phyloP scores from a whole-genome alignment of 2,113 vertebrate genomes.

The Sinocyclocheilus anophthalmus region DNA sequence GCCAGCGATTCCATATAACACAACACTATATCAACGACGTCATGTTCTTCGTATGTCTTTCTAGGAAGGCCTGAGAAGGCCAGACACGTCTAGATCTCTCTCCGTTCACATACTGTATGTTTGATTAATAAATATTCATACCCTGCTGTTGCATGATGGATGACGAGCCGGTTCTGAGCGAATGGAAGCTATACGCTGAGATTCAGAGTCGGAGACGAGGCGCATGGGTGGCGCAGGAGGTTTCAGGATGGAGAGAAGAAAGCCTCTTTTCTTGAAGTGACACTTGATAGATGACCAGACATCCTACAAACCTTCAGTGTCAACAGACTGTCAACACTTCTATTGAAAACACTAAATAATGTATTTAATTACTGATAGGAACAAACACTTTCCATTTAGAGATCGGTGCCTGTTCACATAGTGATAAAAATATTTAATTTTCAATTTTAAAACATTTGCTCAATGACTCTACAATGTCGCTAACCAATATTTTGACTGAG shows the following conservation, averaged over 20 bases:
- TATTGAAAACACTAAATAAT: not conserved
- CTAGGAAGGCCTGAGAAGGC: not conserved
- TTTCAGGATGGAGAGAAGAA: no score
- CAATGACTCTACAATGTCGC: not conserved
- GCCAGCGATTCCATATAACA: not conserved
- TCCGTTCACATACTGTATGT: constrained; percentile 40
- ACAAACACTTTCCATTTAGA: not conserved
- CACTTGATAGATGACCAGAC: not conserved
- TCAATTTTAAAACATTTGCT: not conserved
- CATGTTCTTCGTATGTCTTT: not conserved
- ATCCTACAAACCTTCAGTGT: not conserved
- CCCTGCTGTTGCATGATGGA: constrained; percentile 39
- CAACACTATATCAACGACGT: not conserved
- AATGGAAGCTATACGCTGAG: no score
- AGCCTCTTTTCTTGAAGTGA: no score
- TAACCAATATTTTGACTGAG: not conserved
- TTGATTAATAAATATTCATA: constrained; percentile 53
- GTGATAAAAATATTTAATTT: not conserved
- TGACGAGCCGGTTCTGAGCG: not conserved
- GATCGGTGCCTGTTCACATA: not conserved
- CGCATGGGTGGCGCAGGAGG: no score
- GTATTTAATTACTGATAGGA: not conserved
- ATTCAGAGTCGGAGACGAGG: no score
- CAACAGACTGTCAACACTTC: not conserved
- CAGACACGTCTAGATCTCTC: not conserved